phyloP scores from a whole-genome alignment of 2,797 vertebrate species.

The Hyperoplus lanceolatus region DNA sequence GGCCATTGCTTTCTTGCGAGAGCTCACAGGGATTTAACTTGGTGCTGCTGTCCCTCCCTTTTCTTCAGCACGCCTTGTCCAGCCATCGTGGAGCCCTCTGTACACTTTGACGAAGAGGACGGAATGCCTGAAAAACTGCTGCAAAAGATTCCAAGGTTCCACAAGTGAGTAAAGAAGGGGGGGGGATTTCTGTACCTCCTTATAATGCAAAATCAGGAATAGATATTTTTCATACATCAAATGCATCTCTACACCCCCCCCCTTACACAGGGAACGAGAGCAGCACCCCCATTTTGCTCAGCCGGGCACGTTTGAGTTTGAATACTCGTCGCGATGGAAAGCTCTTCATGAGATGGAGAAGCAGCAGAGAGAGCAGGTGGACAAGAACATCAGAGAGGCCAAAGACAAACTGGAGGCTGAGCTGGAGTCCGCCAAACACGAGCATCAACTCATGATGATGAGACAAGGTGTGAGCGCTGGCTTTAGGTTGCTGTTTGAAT shows the following conservation, averaged over 20 bases:
- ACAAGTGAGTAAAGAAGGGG: constrained; percentile 87
- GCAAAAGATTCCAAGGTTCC: constrained; percentile 93
- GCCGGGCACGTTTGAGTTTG: constrained; percentile 98
- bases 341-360: constrained; percentile 98
- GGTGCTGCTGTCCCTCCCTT: neutral
- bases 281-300: constrained; percentile 95
- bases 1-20: no score
- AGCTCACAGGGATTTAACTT: neutral
- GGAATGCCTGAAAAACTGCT: constrained; percentile 94
- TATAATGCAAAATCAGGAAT: neutral
- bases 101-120: constrained; percentile 96
- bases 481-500: neutral
- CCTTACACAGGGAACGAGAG: constrained; percentile 90
- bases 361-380: constrained; percentile 95
- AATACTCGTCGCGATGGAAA: constrained; percentile 98
- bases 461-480: constrained; percentile 89
- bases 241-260: constrained; percentile 16
- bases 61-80: constrained; percentile 92
- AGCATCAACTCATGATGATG: constrained; percentile 99
- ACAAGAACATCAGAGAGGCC: constrained; percentile 95
- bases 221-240: no score
- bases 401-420: constrained; percentile 98
- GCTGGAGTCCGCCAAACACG: constrained; percentile 97
- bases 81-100: constrained; percentile 95
- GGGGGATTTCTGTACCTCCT: neutral